Base-by-base conservation (phyloP, 2,888 invertebrate species). In the Watsonalla cultraria region DNA sequence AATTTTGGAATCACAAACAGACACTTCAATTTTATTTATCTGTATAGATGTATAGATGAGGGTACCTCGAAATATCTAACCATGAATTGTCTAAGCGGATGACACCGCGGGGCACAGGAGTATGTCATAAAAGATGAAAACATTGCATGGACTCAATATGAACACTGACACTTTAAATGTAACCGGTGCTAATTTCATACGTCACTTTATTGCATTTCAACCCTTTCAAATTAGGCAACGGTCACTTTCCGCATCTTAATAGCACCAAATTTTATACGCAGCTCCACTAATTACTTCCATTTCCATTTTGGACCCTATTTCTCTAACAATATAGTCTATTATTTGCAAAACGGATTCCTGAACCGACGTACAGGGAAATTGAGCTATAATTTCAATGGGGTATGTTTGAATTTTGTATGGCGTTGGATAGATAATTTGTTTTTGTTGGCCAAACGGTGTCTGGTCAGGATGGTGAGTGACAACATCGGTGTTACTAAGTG, bases 231-330 rank as follows among this genome's bases (percentile, higher is more conserved):
- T 84, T 84, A 82, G 39, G 74, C 72, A 72, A 75, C 78, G 83
- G 84, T 82, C 83, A 83, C 76, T 81, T 81, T 77, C 76, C 75
- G 72, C 71, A 75, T 76, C 73, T 72, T 79, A 78, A 82, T 78
- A 69, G 74, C 64, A 63, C 70, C 69, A 74, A 76, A 78, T 75
- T 72, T 76, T 74, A 72, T 62, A 72, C 65, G 57, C 51, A 58
- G 54, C 56, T 33, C n/a, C 6, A 53, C 42, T 8, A 15, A 51
- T 51, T 62, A 57, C 55, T 55, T 56, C 52, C 14, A 37, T 50
- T 56, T 49, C 52, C 52, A 50, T 54, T 48, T 49, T 58, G 55
- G 61, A 58, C 57, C 9, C 58, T 59, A 58, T 57, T 61, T 53
- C 53, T 56, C 52, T 7, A 34, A 6, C 53, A 33, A 46, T 45